phyloP scores from a whole-genome alignment of 2,113 vertebrate species.

The Perca flavescens region DNA sequence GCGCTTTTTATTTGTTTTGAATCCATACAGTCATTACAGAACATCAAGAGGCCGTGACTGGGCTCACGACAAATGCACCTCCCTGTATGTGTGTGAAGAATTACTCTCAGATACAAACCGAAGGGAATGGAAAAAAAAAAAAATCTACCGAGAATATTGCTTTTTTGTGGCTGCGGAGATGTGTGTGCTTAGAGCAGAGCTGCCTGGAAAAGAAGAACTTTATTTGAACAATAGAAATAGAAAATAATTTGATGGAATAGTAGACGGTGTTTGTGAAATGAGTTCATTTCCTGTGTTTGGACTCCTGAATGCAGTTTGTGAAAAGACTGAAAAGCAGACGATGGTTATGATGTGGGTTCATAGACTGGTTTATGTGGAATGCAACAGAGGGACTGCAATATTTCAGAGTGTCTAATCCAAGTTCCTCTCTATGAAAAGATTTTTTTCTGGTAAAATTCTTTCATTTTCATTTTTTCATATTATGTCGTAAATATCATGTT shows the following conservation, averaged over 20 bases:
- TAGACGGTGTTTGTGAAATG: conserved; percentile 25
- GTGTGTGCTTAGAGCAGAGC: conserved; percentile 13
- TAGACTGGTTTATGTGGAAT: conserved; percentile 1
- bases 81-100: conserved; percentile 62
- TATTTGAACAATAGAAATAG: conserved; percentile 51
- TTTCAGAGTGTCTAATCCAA: background rate
- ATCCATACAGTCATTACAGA: conserved; percentile 49
- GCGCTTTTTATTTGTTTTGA: conserved; percentile 61
- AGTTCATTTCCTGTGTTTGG: conserved; percentile 43
- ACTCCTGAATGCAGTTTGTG: conserved; percentile 31
- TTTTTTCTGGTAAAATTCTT: background rate
- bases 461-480: background rate
- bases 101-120: conserved; percentile 73
- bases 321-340: conserved; percentile 12
- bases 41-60: conserved; percentile 36
- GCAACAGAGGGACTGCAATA: background rate
- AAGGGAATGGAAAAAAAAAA: conserved; percentile 47
- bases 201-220: conserved; percentile 16
- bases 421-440: background rate
- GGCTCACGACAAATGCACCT: conserved; percentile 37
- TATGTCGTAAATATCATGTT: background rate
- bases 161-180: conserved; percentile 40
- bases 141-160: conserved; percentile 64
- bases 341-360: background rate
- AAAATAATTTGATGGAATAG: conserved; percentile 41